Evolutionary conservation across 2,113 vertebrate genomes (phyloP).

Genomic region (Felis chaus): DNA sequence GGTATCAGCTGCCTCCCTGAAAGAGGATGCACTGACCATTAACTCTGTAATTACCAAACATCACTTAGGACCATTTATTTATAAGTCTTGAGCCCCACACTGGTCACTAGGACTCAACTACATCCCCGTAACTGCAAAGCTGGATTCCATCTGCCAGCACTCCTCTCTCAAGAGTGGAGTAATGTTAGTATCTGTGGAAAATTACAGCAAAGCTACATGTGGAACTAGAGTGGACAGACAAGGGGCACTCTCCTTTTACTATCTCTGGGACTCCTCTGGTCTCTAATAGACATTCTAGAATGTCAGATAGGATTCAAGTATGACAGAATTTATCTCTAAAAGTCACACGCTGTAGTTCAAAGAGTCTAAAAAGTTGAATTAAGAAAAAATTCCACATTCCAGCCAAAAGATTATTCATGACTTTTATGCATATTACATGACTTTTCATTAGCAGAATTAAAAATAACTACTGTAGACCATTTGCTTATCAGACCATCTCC

Average conservation of each 20-base stretch:
- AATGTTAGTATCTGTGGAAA: conserved; percentile 12
- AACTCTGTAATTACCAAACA: conserved; percentile 8
- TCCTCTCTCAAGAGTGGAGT: neutral
- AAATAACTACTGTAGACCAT: conserved; percentile 56
- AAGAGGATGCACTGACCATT: neutral
- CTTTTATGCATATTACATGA: conserved; percentile 56
- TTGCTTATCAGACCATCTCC: conserved; percentile 55
- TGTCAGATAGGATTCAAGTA: conserved; percentile 4
- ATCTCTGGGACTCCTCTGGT: neutral
- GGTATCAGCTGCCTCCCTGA: neutral
- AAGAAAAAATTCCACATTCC: conserved; percentile 37
- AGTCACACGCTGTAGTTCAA: conserved; percentile 35
- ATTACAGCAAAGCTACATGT: neutral
- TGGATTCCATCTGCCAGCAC: neutral
- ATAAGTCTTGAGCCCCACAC: neutral
- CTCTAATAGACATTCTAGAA: conserved; percentile 32
- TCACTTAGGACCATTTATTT: neutral
- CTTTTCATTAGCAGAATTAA: conserved; percentile 66
- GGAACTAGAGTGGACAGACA: neutral
- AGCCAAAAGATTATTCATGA: conserved; percentile 64
- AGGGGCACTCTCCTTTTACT: neutral
- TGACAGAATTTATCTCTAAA: conserved; percentile 25
- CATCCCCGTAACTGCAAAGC: neutral
- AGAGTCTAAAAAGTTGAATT: conserved; percentile 35
- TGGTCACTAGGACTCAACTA: neutral